Evolutionary conservation across 2,797 vertebrate species (phyloP), one percentile per base, ranked within the genome.

Genomic region (Eospalax fontanierii): DNA sequence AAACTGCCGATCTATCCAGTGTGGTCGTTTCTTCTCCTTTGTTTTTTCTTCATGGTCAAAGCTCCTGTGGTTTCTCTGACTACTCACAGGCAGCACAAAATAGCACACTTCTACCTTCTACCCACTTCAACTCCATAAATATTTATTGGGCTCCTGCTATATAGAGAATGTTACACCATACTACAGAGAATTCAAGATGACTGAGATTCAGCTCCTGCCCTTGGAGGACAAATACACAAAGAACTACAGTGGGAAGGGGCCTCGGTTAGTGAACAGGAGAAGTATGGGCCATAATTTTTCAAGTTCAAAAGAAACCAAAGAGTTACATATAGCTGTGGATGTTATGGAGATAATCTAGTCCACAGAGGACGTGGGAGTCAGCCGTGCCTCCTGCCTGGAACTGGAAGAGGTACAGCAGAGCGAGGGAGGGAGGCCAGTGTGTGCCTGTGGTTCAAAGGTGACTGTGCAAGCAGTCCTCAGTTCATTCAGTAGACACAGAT

Each of bases 1-100:
- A 96, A 97, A 97, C 33, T 86, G 90, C 93, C 95, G 89, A 87
- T 93, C 74, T 75, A 87, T 70, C 81, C 74, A 83, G 88, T 30
- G 66, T 90, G 65, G 65, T 79, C 93, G n/a, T 87, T 73, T 66
- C 26, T 1, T 3, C 22, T 12, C 50, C 22, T 82, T 71, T 4
- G 33, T 74, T 95, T n/a, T 94, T 89, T 75, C 80, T 80, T 93
- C 85, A 74, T 91, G 93, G 81, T 90, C 70, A 87, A 95, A 96
- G 35, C 33, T 87, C 21, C 16, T 74, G 21, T 89, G 89, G 24
- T 91, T 95, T 96, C 40, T 70, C 46, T 59, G 89, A 71, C 83
- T 94, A 46, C 73, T 95, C 28, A 3, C 85, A 75, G 91, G 61
- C 85, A 91, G 66, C 54, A 89, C 94, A 76, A 57, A 74, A 80